Evolutionary conservation across 2,888 invertebrate genomes (phyloP), one percentile per base, ranked within the genome.

Genomic region (Parasteatoda lunata): DNA sequence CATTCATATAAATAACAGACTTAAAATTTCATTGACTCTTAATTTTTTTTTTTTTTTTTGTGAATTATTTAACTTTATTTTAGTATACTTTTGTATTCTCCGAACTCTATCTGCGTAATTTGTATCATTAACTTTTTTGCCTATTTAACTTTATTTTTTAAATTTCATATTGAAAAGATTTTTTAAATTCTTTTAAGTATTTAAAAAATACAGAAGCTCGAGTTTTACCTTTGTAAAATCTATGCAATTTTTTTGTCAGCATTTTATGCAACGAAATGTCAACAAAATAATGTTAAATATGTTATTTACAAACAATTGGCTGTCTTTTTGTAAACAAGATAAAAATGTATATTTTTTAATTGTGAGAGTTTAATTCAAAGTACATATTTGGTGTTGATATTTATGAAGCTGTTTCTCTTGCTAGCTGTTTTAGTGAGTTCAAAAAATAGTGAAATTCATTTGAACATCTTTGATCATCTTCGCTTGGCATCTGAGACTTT

Each of bases 401-500:
- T 59, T 59, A 9, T 13, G 9, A 13, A 59, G 59, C 59, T 59
- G 59, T 59, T 13, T 13, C 59, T 30, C 59, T 59, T 0, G 9
- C n/a, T 6, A 59, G 59, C 7, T 59, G 59, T 59, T 59, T 59
- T 59, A n/a, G 13, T 59, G 59, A 13, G 8, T n/a, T 59, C 59
- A 30, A 30, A 30, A 30, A 30, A 30, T 30, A 30, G 30, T 30
- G 30, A 30, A 30, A 30, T 30, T 30, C 30, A 30, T 30, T 30
- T 30, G 30, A 30, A 30, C 30, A 30, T 30, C 30, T 30, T 30
- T 30, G 30, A n/a, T 4, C 59, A 9, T 59, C n/a, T 59, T 59
- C 51, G 66, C 48, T 64, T 80, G 80, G 80, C 73, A 72, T 80
- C 73, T 80, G 72, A 72, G 72, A 73, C 47, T 47, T 49, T n/a